A percentile compares a stretch with the other conserved stretches of the same genome.
phyloP scores from a whole-genome alignment of 2,797 vertebrate genomes.

The Kryptopterus vitreolus region DNA sequence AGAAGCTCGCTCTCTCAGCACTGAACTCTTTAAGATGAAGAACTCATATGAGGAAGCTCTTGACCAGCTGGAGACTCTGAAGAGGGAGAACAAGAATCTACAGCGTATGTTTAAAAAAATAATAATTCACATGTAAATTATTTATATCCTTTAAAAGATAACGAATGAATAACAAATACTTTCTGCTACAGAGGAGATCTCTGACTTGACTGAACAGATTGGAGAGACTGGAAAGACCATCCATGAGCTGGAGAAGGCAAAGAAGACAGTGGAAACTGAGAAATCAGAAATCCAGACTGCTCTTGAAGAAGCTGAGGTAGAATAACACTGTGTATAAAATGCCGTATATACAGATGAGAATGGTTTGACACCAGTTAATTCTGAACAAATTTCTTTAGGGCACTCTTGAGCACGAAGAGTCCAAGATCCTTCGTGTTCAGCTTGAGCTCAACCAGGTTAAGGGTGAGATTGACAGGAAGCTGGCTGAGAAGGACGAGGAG shows the following conservation, averaged over 20 bases:
- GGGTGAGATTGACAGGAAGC: background rate
- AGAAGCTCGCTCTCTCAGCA: slow-evolving; percentile 24
- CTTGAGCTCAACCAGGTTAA: background rate
- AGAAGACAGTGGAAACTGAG: slow-evolving; percentile 75
- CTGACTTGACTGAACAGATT: slow-evolving; percentile 54
- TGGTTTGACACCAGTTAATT: background rate
- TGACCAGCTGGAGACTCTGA: background rate
- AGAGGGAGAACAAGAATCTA: background rate
- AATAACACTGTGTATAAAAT: no score
- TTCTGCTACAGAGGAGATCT: slow-evolving; percentile 12
- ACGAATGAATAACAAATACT: no score
- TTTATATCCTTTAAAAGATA: no score
- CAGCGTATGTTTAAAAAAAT: no score
- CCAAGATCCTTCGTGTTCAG: no score
- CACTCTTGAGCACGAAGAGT: background rate
- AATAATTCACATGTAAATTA: no score
- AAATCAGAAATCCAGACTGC: slow-evolving; percentile 65
- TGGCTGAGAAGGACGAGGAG: background rate
- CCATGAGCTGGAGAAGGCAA: slow-evolving; percentile 69
- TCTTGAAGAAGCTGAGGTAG: background rate
- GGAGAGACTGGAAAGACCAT: slow-evolving; percentile 71
- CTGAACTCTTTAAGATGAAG: slow-evolving; percentile 45
- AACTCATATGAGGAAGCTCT: slow-evolving; percentile 42
- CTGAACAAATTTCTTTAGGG: background rate
- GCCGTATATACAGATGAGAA: no score